Conservation (phyloP, 2,888 invertebrate genomes). For the Fissipunctia ypsillon region DNA sequence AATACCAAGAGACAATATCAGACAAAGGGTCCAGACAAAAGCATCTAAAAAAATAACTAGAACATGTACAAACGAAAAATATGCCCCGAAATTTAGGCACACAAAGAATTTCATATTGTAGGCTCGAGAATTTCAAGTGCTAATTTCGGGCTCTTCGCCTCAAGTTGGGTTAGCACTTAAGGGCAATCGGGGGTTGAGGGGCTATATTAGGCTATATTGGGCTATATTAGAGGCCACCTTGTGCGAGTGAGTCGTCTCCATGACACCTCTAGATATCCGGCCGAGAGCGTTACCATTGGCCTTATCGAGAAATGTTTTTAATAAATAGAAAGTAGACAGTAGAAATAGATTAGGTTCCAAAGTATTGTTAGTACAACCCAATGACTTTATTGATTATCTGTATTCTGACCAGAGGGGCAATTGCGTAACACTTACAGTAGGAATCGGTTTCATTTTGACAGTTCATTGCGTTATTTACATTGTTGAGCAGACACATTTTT, state of each 20-base stretch:
- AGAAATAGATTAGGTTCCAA: too few relatives aligned
- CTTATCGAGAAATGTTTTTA: not conserved
- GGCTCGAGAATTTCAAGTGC: conserved; percentile 76
- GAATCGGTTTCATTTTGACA: too few relatives aligned
- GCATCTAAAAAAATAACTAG: conserved; percentile 53
- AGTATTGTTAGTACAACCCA: too few relatives aligned
- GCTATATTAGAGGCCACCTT: conserved; percentile 74
- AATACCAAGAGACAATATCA: conserved; percentile 39
- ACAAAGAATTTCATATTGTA: conserved; percentile 68
- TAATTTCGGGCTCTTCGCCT: conserved; percentile 79
- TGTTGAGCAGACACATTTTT: too few relatives aligned
- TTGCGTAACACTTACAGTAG: too few relatives aligned
- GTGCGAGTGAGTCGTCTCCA: conserved; percentile 81
- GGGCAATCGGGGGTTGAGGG: conserved; percentile 78
- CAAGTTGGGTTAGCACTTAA: conserved; percentile 81
- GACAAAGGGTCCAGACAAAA: conserved; percentile 32
- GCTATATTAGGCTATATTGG: conserved; percentile 74
- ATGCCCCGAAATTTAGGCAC: conserved; percentile 29
- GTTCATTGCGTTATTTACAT: too few relatives aligned
- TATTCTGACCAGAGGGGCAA: too few relatives aligned
- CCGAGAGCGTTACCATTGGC: conserved; percentile 69
- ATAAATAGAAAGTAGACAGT: not conserved
- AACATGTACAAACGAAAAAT: conserved; percentile 53
- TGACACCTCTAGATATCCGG: conserved; percentile 86
- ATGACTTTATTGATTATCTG: too few relatives aligned